These are phyloP conservation scores for Vicugna pacos DNA, from an alignment of 2,113 vertebrate genomes.

Conservation along the genomic window DNA sequence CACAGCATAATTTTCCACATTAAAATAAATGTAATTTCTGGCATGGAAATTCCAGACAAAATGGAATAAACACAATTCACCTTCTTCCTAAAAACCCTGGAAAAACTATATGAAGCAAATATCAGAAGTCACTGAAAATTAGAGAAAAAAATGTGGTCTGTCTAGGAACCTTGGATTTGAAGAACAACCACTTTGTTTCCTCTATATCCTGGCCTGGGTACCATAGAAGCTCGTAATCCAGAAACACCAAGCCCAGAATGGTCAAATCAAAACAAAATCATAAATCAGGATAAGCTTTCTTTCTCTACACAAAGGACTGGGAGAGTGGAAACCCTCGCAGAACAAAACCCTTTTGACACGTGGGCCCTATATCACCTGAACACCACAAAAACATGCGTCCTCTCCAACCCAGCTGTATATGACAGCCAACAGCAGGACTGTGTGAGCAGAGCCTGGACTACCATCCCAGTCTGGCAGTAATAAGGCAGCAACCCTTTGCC, in stretches of 20 bases:
- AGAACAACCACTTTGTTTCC: neutral
- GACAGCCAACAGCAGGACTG: neutral
- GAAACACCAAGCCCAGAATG: neutral
- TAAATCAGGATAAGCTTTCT: neutral
- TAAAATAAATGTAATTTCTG: conserved; percentile 43
- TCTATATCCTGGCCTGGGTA: neutral
- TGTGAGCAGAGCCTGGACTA: neutral
- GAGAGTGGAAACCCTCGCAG: neutral
- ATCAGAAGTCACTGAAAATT: neutral
- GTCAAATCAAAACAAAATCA: neutral
- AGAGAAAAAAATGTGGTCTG: neutral
- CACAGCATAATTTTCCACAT: neutral
- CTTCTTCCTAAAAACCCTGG: neutral
- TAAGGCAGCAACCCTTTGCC: neutral
- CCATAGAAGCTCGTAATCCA: conserved; percentile 17
- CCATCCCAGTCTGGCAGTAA: neutral
- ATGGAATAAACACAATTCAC: neutral
- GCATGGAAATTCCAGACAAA: neutral
- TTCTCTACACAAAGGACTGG: neutral
- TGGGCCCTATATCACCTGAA: neutral
- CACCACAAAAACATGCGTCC: neutral
- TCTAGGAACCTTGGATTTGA: conserved; percentile 26
- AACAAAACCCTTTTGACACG: neutral
- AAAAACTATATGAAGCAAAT: neutral
- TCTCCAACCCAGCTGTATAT: neutral